phyloP scores from a whole-genome alignment of 2,888 invertebrate species.

The Synergus gifuensis region DNA sequence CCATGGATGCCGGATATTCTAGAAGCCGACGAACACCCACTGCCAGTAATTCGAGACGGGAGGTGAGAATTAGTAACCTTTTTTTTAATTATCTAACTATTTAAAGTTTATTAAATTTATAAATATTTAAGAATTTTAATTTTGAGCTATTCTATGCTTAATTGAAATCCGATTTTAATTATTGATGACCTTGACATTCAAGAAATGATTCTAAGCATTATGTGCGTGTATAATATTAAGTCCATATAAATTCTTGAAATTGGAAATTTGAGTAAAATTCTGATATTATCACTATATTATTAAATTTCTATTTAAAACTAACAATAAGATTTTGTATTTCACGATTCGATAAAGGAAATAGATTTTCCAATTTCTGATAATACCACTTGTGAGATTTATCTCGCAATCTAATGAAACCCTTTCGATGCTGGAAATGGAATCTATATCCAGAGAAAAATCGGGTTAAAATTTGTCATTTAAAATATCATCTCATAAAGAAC shows the following conservation, averaged over 20 bases:
- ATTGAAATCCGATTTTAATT: neutral
- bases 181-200: neutral
- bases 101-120: neutral
- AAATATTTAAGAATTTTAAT: neutral
- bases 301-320: neutral
- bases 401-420: neutral
- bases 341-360: neutral
- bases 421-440: neutral
- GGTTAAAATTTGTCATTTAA: neutral
- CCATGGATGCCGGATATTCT: constrained; percentile 81
- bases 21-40: constrained; percentile 67
- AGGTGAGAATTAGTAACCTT: constrained; percentile 66
- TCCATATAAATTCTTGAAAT: neutral
- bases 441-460: neutral
- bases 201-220: neutral
- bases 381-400: neutral
- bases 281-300: neutral
- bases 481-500: neutral
- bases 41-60: constrained; percentile 74
- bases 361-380: neutral
- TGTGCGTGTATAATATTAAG: neutral
- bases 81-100: neutral
- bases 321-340: neutral
- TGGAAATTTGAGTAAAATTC: neutral
- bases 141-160: neutral